A percentile compares a stretch with the other conserved stretches of the same genome.
phyloP scores from a whole-genome alignment of 2,888 invertebrate genomes.

The Leucoptera coffeella region DNA sequence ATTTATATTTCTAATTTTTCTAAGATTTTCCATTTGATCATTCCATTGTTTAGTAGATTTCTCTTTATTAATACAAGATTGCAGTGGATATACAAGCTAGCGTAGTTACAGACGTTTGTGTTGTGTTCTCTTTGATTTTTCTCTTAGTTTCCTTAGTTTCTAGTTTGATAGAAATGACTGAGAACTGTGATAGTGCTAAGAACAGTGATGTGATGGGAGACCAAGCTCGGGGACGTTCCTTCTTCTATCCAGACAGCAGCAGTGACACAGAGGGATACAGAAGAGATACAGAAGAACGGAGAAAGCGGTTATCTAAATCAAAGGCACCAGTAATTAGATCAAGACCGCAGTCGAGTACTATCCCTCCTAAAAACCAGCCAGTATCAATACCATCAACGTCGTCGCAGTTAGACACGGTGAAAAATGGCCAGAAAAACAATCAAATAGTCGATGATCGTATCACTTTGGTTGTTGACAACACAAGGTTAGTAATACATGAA shows the following conservation, averaged over 20 bases:
- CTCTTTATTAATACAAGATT: too few species aligned
- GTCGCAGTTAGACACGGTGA: constrained; percentile 4
- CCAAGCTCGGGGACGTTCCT: constrained; percentile 17
- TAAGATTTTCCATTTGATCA: too few species aligned
- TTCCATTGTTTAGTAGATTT: too few species aligned
- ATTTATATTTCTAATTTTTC: too few species aligned
- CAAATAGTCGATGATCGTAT: constrained; percentile 63
- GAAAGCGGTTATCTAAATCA: constrained; percentile 43
- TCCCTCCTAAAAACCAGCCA: constrained; percentile 33
- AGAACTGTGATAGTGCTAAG: too few species aligned
- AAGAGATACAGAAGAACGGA: constrained; percentile 61
- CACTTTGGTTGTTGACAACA: constrained; percentile 94
- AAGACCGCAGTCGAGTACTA: constrained; percentile 15
- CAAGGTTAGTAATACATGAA: too few species aligned
- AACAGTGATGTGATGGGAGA: too few species aligned
- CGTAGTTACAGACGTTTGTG: too few species aligned
- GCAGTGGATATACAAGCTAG: too few species aligned
- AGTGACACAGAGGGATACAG: constrained; percentile 82
- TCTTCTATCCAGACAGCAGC: constrained; percentile 62
- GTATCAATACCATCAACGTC: constrained; percentile 26
- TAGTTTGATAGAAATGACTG: too few species aligned
- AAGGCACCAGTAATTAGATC: constrained; percentile 23
- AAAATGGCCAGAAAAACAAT: not conserved
- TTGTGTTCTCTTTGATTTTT: too few species aligned
- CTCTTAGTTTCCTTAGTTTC: too few species aligned